Evolutionary conservation across 2,113 vertebrate species (phyloP).

Genomic region (Fukomys damarensis): DNA sequence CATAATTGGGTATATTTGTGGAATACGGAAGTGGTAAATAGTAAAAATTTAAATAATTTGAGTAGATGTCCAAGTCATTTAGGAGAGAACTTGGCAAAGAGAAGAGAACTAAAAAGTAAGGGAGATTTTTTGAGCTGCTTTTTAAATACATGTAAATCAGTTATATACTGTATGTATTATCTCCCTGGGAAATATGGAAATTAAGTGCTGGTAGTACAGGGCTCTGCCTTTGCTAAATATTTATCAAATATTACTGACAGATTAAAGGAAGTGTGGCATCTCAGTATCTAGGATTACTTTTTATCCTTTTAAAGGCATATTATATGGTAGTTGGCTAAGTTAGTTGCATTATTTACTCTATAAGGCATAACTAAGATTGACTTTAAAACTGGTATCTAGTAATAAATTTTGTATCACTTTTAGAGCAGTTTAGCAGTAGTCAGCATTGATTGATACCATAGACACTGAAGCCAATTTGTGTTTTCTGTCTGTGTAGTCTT

Average conservation of each 20-base stretch:
- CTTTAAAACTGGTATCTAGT: neutral
- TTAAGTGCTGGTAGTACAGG: neutral
- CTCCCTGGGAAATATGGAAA: neutral
- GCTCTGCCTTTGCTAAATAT: neutral
- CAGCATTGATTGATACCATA: neutral
- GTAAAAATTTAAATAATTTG: slow-evolving; percentile 4
- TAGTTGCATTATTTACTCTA: neutral
- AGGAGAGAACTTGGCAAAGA: slow-evolving; percentile 11
- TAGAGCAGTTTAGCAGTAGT: neutral
- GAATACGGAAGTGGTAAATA: slow-evolving; percentile 1
- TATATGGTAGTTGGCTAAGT: slow-evolving; percentile 15
- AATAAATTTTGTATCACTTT: neutral
- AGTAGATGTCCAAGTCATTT: neutral
- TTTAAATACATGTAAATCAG: neutral
- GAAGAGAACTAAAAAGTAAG: neutral
- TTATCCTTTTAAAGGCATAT: neutral
- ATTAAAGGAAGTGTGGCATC: neutral
- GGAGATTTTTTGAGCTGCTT: neutral
- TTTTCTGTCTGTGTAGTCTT: neutral
- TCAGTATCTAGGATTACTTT: neutral
- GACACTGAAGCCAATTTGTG: neutral
- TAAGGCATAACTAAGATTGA: neutral
- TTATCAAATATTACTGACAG: neutral
- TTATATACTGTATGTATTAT: neutral
- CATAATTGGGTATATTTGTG: neutral